Conservation (phyloP, 2,797 vertebrate genomes). For the Centropyge bicolor region DNA sequence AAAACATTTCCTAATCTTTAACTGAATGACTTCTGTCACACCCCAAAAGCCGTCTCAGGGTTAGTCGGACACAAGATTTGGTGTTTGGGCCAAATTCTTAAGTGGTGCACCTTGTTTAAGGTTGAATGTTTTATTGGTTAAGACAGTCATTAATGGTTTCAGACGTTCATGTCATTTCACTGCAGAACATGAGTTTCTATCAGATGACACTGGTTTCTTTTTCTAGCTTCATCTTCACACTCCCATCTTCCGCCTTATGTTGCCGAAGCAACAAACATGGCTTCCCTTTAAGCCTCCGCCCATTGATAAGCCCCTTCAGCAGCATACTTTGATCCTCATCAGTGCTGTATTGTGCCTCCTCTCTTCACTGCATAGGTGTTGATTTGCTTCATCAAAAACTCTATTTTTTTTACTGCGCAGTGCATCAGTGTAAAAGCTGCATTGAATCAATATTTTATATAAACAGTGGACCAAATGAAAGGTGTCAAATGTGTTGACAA, state of each 20-base stretch:
- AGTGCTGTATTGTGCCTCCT: background rate
- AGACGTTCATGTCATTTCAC: constrained; percentile 28
- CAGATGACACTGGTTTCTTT: constrained; percentile 2
- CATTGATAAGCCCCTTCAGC: constrained; percentile 1
- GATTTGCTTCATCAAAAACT: background rate
- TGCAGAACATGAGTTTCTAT: too few species aligned
- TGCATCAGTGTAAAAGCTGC: background rate
- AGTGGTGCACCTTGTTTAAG: too few species aligned
- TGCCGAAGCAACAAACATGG: too few species aligned
- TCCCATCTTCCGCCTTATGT: too few species aligned
- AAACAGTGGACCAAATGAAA: background rate
- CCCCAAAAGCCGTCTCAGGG: background rate
- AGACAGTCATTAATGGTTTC: constrained; percentile 21
- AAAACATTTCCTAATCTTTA: background rate
- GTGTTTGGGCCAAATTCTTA: background rate
- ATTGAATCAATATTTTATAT: background rate
- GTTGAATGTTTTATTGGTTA: too few species aligned
- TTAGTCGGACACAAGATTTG: background rate
- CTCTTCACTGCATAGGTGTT: background rate
- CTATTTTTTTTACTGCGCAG: too few species aligned
- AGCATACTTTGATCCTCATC: background rate
- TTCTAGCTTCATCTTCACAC: too few species aligned
- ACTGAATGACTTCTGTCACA: background rate
- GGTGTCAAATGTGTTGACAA: background rate
- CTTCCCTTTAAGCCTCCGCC: constrained; percentile 4